Percentiles rank a stretch among this genome's conserved stretches.
Conservation (phyloP, 2,888 invertebrate genomes). For the Tipula helvola region DNA sequence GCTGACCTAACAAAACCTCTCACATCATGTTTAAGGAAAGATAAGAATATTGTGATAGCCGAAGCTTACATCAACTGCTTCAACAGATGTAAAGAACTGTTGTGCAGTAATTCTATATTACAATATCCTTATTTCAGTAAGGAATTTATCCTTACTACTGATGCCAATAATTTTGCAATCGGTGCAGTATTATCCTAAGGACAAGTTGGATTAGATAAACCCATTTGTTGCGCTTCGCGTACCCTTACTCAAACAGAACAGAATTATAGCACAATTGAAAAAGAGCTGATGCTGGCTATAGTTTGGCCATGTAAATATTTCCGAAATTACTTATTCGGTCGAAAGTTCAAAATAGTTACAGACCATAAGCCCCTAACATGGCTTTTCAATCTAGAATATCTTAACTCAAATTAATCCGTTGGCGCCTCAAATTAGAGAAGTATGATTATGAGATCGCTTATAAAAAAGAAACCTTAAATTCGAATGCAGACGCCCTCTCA, state of each 20-base stretch:
- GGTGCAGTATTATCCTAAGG: no score
- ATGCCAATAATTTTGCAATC: conserved; percentile 20
- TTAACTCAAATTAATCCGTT: neutral
- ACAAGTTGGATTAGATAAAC: no score
- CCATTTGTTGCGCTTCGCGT: neutral
- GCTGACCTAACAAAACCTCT: conserved; percentile 11
- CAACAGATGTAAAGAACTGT: neutral
- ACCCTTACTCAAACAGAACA: conserved; percentile 13
- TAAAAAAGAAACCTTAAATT: neutral
- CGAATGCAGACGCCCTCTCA: neutral
- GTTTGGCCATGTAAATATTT: conserved; percentile 8
- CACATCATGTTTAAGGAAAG: neutral
- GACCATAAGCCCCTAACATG: neutral
- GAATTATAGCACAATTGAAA: no score
- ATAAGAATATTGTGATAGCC: neutral
- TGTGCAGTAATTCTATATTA: neutral
- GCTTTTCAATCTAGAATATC: neutral
- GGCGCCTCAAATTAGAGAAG: no score
- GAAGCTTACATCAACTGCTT: neutral
- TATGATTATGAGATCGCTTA: neutral
- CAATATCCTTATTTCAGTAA: neutral
- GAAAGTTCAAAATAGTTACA: no score
- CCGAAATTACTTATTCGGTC: neutral
- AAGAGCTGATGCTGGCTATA: conserved; percentile 18
- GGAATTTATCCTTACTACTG: conserved; percentile 21